A percentile compares a stretch with the other conserved stretches of the same genome.
These are phyloP conservation scores for Cactoblastis cactorum DNA, from an alignment of 2,888 invertebrate genomes.

Conservation along the genomic window DNA sequence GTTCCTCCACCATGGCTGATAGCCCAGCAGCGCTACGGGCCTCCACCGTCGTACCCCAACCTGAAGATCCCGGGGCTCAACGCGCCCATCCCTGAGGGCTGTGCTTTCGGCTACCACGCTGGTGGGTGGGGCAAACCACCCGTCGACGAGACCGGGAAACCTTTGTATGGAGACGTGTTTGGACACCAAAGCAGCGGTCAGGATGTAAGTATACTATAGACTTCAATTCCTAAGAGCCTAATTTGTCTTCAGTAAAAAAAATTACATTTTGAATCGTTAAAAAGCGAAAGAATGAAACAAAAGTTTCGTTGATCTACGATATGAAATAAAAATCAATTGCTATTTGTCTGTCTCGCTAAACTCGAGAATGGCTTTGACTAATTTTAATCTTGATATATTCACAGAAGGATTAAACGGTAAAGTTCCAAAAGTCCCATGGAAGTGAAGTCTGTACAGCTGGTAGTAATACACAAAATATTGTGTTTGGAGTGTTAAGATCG, in stretches of 20 bases:
- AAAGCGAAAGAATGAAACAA: too few relatives aligned
- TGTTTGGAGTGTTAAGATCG: too few relatives aligned
- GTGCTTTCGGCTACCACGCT: slow-evolving; percentile 99
- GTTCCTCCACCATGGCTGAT: slow-evolving; percentile 97
- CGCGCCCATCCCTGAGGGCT: slow-evolving; percentile 98
- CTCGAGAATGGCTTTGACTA: too few relatives aligned
- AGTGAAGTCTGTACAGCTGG: too few relatives aligned
- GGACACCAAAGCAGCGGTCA: slow-evolving; percentile 88
- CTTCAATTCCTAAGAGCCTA: not conserved
- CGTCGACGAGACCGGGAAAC: slow-evolving; percentile 98
- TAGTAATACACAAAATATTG: too few relatives aligned
- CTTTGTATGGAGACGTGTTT: slow-evolving; percentile 99
- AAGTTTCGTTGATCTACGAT: too few relatives aligned
- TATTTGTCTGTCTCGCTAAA: too few relatives aligned
- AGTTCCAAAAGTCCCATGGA: too few relatives aligned
- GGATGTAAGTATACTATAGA: slow-evolving; percentile 77
- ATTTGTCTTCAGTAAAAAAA: too few relatives aligned
- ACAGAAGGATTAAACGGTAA: too few relatives aligned
- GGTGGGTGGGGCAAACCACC: slow-evolving; percentile 99
- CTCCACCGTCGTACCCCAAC: slow-evolving; percentile 99
- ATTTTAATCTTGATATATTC: too few relatives aligned
- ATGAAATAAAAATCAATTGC: too few relatives aligned
- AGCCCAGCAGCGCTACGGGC: slow-evolving; percentile 98
- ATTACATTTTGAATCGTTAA: not conserved
- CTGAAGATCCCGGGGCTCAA: slow-evolving; percentile 98